Percentiles rank a stretch among this genome's conserved stretches.
These are phyloP conservation scores for Lamprologus speciosus DNA, from an alignment of 2,113 vertebrate species.

Conservation along the genomic window DNA sequence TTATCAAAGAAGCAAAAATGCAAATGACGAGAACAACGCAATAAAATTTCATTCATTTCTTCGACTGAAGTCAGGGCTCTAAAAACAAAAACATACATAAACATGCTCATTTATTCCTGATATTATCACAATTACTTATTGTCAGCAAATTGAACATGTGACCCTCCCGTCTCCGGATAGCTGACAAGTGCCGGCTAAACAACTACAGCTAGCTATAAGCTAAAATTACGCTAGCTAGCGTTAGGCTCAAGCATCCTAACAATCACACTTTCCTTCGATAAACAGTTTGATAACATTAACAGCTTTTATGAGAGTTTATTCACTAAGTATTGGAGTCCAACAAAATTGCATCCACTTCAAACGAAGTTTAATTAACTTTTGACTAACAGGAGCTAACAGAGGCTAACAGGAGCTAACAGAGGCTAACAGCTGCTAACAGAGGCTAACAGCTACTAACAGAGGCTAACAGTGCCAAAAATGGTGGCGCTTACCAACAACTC, in stretches of 20 bases:
- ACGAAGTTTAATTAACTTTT: background rate
- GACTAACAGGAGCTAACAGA: background rate
- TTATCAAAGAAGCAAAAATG: background rate
- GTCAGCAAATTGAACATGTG: background rate
- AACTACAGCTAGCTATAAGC: background rate
- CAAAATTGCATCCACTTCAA: background rate
- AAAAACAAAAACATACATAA: background rate
- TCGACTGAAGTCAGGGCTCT: background rate
- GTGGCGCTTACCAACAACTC: fast-evolving
- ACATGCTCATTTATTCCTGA: background rate
- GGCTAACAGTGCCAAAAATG: background rate
- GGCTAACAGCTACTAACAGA: background rate
- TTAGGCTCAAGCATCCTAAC: background rate
- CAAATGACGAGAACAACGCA: background rate
- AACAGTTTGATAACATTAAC: background rate
- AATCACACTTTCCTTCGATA: background rate
- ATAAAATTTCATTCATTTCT: background rate
- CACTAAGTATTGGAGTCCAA: background rate
- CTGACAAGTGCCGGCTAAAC: background rate
- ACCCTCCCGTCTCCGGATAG: background rate
- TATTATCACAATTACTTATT: background rate
- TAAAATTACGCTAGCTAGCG: fast-evolving
- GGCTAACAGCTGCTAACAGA: background rate
- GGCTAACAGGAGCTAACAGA: background rate
- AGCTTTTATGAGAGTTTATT: fast-evolving